A percentile compares a stretch with the other conserved stretches of the same genome.
phyloP scores from a whole-genome alignment of 2,113 vertebrate genomes.

The Phyllostomus discolor region DNA sequence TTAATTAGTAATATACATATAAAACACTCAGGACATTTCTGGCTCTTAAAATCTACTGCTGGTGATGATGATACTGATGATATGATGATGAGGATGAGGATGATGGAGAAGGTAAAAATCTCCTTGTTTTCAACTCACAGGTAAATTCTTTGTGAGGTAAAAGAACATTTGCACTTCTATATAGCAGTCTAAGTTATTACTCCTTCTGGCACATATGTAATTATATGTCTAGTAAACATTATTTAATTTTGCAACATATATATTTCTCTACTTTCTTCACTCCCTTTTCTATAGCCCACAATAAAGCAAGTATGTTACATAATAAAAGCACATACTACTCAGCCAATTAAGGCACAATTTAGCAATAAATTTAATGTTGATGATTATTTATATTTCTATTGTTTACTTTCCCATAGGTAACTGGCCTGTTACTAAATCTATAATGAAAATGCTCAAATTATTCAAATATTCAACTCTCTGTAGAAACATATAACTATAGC shows the following conservation, averaged over 20 bases:
- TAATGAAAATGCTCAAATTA: neutral
- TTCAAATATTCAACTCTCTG: neutral
- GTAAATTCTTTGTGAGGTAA: neutral
- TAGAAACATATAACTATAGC: neutral
- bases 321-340: neutral
- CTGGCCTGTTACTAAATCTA: neutral
- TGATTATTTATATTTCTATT: neutral
- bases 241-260: neutral
- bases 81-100: neutral
- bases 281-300: neutral
- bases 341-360: neutral
- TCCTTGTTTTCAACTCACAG: neutral
- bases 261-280: neutral
- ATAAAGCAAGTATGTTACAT: neutral
- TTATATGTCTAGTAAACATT: neutral
- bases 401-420: neutral
- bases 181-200: neutral
- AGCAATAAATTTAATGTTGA: neutral
- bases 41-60: neutral
- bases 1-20: neutral
- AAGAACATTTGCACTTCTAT: neutral
- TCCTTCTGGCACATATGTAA: neutral
- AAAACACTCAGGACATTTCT: neutral
- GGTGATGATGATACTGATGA: neutral
- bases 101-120: neutral